These are phyloP conservation scores for Ectropis crepuscularia DNA, from an alignment of 2,888 invertebrate genomes.

Conservation along the genomic window DNA sequence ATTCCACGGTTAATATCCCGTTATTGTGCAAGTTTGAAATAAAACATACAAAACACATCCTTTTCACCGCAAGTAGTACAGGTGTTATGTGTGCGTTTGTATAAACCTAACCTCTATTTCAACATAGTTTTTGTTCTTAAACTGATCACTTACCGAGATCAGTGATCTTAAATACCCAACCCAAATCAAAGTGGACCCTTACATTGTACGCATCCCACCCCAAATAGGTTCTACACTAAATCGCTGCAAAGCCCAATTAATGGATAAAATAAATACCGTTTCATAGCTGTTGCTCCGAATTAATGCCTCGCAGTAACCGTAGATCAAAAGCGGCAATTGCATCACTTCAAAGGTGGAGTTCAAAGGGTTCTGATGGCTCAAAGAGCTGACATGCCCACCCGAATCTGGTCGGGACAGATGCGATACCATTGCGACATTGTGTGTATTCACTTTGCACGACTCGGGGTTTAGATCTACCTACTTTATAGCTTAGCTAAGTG, in stretches of 20 bases:
- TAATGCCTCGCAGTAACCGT: conserved; percentile 33
- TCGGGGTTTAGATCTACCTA: neutral
- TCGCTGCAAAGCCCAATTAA: conserved; percentile 19
- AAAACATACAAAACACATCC: no score
- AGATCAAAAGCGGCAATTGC: conserved; percentile 43
- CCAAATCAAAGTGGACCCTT: neutral
- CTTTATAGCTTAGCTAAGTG: no score
- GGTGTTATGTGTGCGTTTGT: no score
- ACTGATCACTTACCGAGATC: neutral
- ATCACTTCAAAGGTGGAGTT: conserved; percentile 41
- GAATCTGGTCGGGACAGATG: conserved; percentile 35
- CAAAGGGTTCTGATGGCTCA: conserved; percentile 38
- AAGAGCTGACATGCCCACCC: conserved; percentile 33
- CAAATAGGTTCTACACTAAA: neutral
- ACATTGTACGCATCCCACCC: neutral
- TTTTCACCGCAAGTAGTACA: no score
- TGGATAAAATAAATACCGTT: conserved; percentile 31
- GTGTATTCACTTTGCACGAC: conserved; percentile 11
- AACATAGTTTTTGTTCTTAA: no score
- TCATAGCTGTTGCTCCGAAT: conserved; percentile 30
- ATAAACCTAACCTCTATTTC: no score
- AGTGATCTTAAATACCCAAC: neutral
- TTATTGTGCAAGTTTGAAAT: no score
- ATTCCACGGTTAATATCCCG: no score
- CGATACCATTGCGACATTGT: conserved; percentile 31